phyloP scores from a whole-genome alignment of 2,888 invertebrate genomes.

The Antheraea yamamai region DNA sequence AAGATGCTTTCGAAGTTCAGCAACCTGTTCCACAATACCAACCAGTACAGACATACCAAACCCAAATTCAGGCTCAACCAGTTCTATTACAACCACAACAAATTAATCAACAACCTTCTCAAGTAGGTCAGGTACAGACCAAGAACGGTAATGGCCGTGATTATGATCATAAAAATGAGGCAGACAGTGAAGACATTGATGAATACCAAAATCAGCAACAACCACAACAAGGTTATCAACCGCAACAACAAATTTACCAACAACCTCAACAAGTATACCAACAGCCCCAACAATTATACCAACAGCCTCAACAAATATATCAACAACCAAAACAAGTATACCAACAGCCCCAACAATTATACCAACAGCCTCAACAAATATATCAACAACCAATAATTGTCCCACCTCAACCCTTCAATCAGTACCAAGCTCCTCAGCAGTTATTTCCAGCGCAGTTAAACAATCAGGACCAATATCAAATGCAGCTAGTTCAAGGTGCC shows the following conservation, averaged over 20 bases:
- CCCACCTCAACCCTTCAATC: slow-evolving; percentile 26
- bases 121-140: slow-evolving; percentile 26
- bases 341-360: slow-evolving; percentile 30
- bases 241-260: slow-evolving; percentile 26
- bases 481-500: slow-evolving; percentile 21
- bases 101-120: slow-evolving; percentile 36
- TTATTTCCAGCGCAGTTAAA: slow-evolving; percentile 28
- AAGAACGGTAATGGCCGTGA: slow-evolving; percentile 24
- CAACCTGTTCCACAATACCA: slow-evolving; percentile 38
- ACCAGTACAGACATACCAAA: slow-evolving; percentile 32
- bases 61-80: slow-evolving; percentile 50
- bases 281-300: slow-evolving; percentile 25
- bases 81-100: slow-evolving; percentile 44
- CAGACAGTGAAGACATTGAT: slow-evolving; percentile 5
- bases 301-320: slow-evolving; percentile 24
- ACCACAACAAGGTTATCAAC: slow-evolving; percentile 26
- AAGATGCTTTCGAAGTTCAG: slow-evolving; percentile 29
- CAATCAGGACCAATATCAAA: slow-evolving; percentile 27
- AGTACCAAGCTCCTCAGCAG: slow-evolving; percentile 29
- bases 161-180: slow-evolving; percentile 15
- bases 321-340: slow-evolving; percentile 30
- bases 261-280: slow-evolving; percentile 27
- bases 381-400: slow-evolving; percentile 33
- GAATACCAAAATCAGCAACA: slow-evolving; percentile 18
- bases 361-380: slow-evolving; percentile 27